Conservation (phyloP, 2,797 vertebrate species). For the Numenius phaeopus region DNA sequence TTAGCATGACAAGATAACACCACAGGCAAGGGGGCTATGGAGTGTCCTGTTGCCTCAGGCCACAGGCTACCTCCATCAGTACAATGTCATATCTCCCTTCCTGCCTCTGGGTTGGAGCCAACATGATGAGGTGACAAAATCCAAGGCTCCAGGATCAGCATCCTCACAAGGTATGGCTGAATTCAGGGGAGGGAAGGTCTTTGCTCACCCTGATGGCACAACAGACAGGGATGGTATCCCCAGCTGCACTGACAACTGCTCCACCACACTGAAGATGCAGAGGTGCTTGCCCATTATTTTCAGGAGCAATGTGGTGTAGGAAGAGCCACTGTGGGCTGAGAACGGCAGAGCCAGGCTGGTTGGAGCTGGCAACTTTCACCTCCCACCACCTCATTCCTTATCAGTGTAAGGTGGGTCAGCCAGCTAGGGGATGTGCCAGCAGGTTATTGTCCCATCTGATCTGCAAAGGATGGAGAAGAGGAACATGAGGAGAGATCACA, state of each 20-base stretch:
- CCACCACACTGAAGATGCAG: not conserved
- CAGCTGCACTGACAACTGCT: not conserved
- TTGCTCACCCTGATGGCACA: not conserved
- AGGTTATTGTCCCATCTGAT: not conserved
- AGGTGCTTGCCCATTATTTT: not conserved
- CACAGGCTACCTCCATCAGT: not conserved
- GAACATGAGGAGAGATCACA: not conserved
- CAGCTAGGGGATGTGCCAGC: not conserved
- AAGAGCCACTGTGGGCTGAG: not conserved
- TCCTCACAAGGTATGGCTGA: not conserved
- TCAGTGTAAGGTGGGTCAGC: not conserved
- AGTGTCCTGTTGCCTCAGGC: not conserved
- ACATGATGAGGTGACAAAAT: not conserved
- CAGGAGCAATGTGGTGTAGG: not conserved
- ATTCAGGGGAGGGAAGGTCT: not conserved
- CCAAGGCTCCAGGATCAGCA: not conserved
- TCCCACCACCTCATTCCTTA: not conserved
- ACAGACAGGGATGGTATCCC: not conserved
- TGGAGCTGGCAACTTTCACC: not conserved
- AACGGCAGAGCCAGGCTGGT: not conserved
- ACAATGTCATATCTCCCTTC: not conserved
- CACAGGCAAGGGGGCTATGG: not conserved
- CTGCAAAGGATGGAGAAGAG: not conserved
- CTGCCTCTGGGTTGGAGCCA: not conserved
- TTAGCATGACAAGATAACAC: not conserved